Percentiles rank a stretch among this genome's conserved stretches.
These are phyloP conservation scores for Thaumetopoea pityocampa DNA, from an alignment of 1,140 invertebrate species.

Conservation along the genomic window DNA sequence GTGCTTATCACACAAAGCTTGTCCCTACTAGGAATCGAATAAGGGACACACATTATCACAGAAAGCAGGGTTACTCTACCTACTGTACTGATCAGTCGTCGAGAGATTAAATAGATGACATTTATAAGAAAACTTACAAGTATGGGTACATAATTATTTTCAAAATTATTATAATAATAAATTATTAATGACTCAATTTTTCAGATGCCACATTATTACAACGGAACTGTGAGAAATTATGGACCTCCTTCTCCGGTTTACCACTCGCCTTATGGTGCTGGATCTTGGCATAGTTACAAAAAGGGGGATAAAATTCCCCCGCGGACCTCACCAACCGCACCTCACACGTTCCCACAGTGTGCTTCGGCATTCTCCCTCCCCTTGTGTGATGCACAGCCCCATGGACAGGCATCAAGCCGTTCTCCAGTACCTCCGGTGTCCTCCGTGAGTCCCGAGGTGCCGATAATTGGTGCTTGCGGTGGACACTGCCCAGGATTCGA, in stretches of 20 bases:
- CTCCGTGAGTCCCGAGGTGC: conserved; percentile 62
- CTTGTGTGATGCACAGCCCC: conserved; percentile 44
- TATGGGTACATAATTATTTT: background rate
- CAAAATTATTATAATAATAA: too few relatives aligned
- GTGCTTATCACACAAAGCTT: too few relatives aligned
- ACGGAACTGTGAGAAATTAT: conserved; percentile 43
- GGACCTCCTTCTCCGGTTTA: conserved; percentile 66
- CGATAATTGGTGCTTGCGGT: conserved; percentile 78
- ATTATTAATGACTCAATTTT: conserved; percentile 12
- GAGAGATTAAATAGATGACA: too few relatives aligned
- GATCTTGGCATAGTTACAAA: conserved; percentile 49
- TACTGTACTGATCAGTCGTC: too few relatives aligned
- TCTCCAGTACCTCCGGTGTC: conserved; percentile 48
- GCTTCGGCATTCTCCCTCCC: conserved; percentile 59
- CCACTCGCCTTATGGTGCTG: conserved; percentile 57
- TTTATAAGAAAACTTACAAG: too few relatives aligned
- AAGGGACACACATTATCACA: too few relatives aligned
- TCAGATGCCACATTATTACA: conserved; percentile 65
- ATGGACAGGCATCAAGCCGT: conserved; percentile 28
- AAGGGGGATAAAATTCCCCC: conserved; percentile 38
- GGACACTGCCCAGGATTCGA: conserved; percentile 80
- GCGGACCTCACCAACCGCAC: conserved; percentile 30
- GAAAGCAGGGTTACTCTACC: too few relatives aligned
- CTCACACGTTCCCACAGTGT: conserved; percentile 57
- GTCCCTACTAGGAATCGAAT: too few relatives aligned